Evolutionary conservation across 2,888 invertebrate genomes (phyloP).

Genomic region (Hedychridium roseum): DNA sequence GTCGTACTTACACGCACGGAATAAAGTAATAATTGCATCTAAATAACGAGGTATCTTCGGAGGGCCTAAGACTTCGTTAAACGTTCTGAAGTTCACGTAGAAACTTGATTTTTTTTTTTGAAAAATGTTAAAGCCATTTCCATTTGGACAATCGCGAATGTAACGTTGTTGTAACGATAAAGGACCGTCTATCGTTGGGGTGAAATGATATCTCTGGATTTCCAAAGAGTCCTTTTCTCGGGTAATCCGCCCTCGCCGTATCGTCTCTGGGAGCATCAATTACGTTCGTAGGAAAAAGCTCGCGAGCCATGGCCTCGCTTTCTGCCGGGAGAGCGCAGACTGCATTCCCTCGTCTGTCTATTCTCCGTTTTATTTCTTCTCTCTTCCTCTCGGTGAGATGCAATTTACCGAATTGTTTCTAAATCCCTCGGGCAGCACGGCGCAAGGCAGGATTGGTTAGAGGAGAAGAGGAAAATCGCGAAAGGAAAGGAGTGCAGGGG

Average conservation of each 20-base stretch:
- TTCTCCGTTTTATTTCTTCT: conserved; percentile 8
- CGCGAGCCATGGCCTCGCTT: conserved; percentile 25
- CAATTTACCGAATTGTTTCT: conserved; percentile 61
- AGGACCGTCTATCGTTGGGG: not conserved
- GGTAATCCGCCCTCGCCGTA: conserved; percentile 16
- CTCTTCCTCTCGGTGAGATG: conserved; percentile 39
- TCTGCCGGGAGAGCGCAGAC: conserved; percentile 16
- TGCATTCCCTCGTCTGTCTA: not conserved
- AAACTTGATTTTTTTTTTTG: no score
- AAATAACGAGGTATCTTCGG: no score
- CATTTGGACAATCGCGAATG: conserved; percentile 19
- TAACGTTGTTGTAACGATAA: no score
- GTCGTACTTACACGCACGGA: no score
- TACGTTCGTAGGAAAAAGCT: conserved; percentile 29
- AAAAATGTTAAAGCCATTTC: no score
- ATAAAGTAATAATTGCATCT: no score
- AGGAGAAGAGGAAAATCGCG: conserved; percentile 27
- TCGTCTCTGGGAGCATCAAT: conserved; percentile 31
- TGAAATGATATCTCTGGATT: conserved; percentile 7
- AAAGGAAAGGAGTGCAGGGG: conserved; percentile 26
- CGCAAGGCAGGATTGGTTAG: conserved; percentile 21
- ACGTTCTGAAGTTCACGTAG: no score
- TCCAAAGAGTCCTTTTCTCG: conserved; percentile 20
- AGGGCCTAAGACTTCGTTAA: no score
- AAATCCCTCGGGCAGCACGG: conserved; percentile 52